Conservation (phyloP, 2,113 vertebrate species). For the Falco punctatus region DNA sequence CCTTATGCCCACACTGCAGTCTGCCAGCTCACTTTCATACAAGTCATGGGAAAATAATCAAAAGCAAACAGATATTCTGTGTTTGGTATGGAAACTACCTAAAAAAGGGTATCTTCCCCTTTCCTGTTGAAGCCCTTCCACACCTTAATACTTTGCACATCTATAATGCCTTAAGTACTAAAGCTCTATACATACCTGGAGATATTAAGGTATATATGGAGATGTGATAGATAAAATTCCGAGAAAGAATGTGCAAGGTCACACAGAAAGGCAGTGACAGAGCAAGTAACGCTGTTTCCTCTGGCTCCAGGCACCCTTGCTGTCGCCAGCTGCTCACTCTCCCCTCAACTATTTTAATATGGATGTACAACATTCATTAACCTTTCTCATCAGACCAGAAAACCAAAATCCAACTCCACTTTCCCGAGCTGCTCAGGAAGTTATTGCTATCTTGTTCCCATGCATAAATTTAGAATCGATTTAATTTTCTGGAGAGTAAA, state of each 20-base stretch:
- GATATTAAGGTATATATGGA: background rate
- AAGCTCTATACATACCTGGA: background rate
- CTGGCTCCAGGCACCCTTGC: background rate
- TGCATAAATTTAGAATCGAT: background rate
- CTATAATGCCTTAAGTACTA: background rate
- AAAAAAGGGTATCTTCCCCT: background rate
- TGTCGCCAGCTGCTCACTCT: background rate
- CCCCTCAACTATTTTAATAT: background rate
- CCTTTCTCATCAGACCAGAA: background rate
- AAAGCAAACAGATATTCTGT: background rate
- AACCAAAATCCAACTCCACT: background rate
- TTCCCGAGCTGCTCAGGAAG: background rate
- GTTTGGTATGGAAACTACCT: background rate
- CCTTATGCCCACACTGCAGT: background rate
- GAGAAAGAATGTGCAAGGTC: background rate
- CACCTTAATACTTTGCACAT: background rate
- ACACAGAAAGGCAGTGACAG: background rate
- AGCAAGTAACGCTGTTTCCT: background rate
- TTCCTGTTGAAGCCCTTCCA: background rate
- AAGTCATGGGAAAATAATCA: fast-evolving
- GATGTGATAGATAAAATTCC: background rate
- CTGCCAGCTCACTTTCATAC: background rate
- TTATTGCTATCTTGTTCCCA: background rate
- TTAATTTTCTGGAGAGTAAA: background rate
- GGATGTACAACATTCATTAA: background rate